Evolutionary conservation across 2,888 invertebrate genomes (phyloP).

Genomic region (Agonopterix arenella): DNA sequence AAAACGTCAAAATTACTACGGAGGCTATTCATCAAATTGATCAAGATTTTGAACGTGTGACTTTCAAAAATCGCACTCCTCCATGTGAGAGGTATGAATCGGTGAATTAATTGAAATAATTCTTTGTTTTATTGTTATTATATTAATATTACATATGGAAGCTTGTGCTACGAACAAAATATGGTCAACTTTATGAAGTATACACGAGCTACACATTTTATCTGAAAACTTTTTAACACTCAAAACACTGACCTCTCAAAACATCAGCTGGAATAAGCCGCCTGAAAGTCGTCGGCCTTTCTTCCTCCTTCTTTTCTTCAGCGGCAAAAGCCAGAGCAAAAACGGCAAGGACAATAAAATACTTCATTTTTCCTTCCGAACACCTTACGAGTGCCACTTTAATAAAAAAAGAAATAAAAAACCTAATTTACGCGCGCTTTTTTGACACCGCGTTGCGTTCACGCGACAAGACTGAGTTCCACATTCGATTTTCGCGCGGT

Average conservation of each 20-base stretch:
- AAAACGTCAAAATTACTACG: too few relatives aligned
- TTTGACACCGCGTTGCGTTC: constrained; percentile 43
- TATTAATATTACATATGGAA: too few relatives aligned
- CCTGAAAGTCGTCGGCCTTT: constrained; percentile 83
- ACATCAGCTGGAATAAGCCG: constrained; percentile 93
- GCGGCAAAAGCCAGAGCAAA: constrained; percentile 74
- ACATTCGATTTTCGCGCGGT: constrained; percentile 42
- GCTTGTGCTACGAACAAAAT: too few relatives aligned
- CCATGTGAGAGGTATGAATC: too few relatives aligned
- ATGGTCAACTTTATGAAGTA: too few relatives aligned
- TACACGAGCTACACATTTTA: not conserved
- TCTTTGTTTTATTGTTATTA: too few relatives aligned
- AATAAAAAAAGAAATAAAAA: constrained; percentile 28
- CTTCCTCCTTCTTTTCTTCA: constrained; percentile 62
- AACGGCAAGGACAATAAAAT: constrained; percentile 67
- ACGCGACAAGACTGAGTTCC: constrained; percentile 60
- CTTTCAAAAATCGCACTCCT: too few relatives aligned
- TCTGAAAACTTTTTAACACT: not conserved
- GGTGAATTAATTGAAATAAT: too few relatives aligned
- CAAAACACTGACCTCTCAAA: constrained; percentile 84
- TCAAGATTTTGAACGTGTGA: too few relatives aligned
- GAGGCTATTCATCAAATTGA: too few relatives aligned
- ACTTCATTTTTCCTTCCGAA: constrained; percentile 71
- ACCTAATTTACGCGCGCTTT: constrained; percentile 36
- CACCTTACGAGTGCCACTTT: constrained; percentile 40